Evolutionary conservation across 92 coral and sea anemone genomes (phyloP).

Genomic region (Porites rus): DNA sequence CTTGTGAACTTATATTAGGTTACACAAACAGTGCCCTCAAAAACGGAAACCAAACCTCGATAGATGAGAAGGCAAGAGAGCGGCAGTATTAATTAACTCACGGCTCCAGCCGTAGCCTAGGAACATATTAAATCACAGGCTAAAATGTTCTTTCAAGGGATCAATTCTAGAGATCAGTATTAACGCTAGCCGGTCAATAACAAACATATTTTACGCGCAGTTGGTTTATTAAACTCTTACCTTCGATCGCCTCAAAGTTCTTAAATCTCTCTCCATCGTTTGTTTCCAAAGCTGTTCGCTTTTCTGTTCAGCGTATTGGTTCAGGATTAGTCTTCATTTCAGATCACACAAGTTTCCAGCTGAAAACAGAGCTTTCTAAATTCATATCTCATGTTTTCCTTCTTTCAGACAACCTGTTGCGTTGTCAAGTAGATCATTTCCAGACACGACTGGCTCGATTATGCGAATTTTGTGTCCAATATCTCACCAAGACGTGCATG

Average conservation of each 20-base stretch:
- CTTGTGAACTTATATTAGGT: no score
- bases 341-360: not conserved
- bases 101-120: no score
- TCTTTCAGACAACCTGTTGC: slow-evolving; percentile 29
- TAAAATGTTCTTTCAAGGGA: no score
- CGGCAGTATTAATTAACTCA: no score
- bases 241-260: slow-evolving; percentile 89
- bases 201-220: not conserved
- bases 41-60: no score
- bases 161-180: not conserved
- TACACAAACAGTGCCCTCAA: no score
- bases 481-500: slow-evolving; percentile 21
- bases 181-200: not conserved
- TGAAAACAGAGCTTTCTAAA: not conserved
- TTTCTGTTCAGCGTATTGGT: slow-evolving; percentile 1
- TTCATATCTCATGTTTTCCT: not conserved
- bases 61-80: no score
- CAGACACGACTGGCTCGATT: slow-evolving; percentile 24
- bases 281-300: not conserved
- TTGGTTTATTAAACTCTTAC: slow-evolving; percentile 45
- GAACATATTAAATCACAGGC: no score
- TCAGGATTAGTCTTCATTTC: not conserved
- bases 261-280: slow-evolving; percentile 89
- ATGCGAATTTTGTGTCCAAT: slow-evolving; percentile 21
- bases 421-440: not conserved